Base-by-base conservation (phyloP, 2,888 invertebrate species). In the Onchidella celtica region DNA sequence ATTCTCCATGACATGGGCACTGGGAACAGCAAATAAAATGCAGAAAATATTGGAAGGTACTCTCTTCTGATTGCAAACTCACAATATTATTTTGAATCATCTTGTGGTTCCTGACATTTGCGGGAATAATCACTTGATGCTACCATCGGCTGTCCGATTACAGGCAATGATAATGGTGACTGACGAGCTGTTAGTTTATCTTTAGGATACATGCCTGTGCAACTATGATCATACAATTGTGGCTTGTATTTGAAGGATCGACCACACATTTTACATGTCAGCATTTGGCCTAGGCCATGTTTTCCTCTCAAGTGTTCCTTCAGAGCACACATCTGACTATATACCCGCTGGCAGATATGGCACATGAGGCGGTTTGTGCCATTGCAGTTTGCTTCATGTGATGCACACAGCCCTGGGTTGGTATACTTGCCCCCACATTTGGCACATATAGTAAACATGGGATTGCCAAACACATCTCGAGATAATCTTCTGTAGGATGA, bases 271-370 rank as follows among this genome's bases (percentile, higher is more conserved):
- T 66, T 81, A 63, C 84, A 84, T 0, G 68, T 38, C 11, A 84
- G 72, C 73, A 77, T 70, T 29, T 84, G 79, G 21, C 84, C 84
- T 34, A 84, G 40, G 47, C 84, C 84, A 57, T 84, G 84, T 14
- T 82, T 82, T 40, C 84, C 84, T 6, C 84, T 74, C 59, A 84
- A 69, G 40, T 84, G 84, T 59, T 84, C 84, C 32, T 82, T 84
- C n/a, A 82, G 70, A 1, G 84, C 84, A 68, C 84, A 84, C 65
- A 79, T 81, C 75, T 84, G 84, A 29, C 84, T 84, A 73, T 82
- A 84, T 6, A 79, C 79, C 17, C 84, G 75, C 59, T 73, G 79
- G 59, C 84, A 84, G 68, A 84, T 79, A 63, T 72, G 81, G 66
- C 84, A 84, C 69, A 82, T 82, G 38, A 84, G 81, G 3, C 81